phyloP scores from a whole-genome alignment of 2,888 invertebrate genomes.

The Gordius sp. region DNA sequence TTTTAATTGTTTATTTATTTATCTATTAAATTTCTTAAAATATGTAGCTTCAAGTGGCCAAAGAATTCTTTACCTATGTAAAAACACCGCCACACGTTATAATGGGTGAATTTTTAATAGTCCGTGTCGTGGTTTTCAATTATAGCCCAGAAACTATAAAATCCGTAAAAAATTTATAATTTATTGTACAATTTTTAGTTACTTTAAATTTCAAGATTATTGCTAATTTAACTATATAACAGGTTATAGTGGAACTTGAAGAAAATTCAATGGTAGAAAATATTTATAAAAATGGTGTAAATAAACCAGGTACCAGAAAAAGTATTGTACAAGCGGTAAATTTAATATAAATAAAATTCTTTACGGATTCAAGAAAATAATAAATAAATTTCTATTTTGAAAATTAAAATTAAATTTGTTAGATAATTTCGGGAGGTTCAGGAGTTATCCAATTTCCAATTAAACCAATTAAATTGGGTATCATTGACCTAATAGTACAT shows the following conservation, averaged over 20 bases:
- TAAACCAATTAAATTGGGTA: neutral
- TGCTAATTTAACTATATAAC: no score
- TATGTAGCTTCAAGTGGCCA: neutral
- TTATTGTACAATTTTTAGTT: no score
- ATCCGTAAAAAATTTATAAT: no score
- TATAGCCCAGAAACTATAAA: no score
- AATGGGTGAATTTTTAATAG: neutral
- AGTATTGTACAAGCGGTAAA: neutral
- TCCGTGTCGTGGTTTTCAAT: conserved; percentile 2
- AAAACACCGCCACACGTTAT: neutral
- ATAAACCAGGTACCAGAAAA: neutral
- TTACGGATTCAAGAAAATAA: neutral
- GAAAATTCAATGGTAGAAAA: no score
- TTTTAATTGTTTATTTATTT: neutral
- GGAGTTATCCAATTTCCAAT: conserved; percentile 11
- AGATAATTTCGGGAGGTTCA: neutral
- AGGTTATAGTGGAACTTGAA: no score
- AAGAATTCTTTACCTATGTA: neutral
- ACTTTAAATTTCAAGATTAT: no score
- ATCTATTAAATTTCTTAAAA: neutral
- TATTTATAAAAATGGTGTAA: neutral
- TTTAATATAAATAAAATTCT: conserved; percentile 1
- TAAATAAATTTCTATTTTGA: neutral
- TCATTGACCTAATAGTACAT: neutral
- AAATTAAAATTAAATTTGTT: no score